phyloP scores from a whole-genome alignment of 2,888 invertebrate genomes.

The Cephus spinipes region DNA sequence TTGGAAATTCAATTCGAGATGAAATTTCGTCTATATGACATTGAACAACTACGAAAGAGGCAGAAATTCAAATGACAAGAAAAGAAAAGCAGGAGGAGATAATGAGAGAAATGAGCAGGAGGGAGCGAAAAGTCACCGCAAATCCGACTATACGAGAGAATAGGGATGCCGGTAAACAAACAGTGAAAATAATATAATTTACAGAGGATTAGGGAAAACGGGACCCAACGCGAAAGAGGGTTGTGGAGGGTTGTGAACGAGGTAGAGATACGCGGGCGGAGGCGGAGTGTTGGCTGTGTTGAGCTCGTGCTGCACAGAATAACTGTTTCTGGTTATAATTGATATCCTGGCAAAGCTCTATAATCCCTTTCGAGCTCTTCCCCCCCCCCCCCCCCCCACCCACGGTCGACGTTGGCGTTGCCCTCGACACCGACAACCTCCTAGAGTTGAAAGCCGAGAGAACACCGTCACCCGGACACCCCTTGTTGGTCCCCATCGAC shows the following conservation, averaged over 20 bases:
- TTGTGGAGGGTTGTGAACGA: constrained; percentile 28
- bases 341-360: constrained; percentile 67
- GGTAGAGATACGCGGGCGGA: constrained; percentile 46
- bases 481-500: too few species aligned
- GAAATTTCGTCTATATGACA: too few species aligned
- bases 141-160: constrained; percentile 60
- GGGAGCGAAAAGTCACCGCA: constrained; percentile 63
- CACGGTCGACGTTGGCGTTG: too few species aligned
- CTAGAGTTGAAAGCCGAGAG: constrained; percentile 45
- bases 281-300: constrained; percentile 28
- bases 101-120: constrained; percentile 36
- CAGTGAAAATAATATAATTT: constrained; percentile 68
- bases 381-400: constrained; percentile 4
- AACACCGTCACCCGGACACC: too few species aligned
- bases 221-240: constrained; percentile 39
- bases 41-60: too few species aligned
- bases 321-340: constrained; percentile 68
- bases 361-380: constrained; percentile 53
- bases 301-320: constrained; percentile 55
- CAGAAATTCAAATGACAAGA: too few species aligned
- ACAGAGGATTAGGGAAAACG: constrained; percentile 65
- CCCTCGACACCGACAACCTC: constrained; percentile 43
- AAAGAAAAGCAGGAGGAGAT: too few species aligned
- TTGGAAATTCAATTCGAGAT: too few species aligned
- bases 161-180: constrained; percentile 65